These are phyloP conservation scores for Drosophila mettleri DNA, from an alignment of 2,888 invertebrate species.

Conservation along the genomic window DNA sequence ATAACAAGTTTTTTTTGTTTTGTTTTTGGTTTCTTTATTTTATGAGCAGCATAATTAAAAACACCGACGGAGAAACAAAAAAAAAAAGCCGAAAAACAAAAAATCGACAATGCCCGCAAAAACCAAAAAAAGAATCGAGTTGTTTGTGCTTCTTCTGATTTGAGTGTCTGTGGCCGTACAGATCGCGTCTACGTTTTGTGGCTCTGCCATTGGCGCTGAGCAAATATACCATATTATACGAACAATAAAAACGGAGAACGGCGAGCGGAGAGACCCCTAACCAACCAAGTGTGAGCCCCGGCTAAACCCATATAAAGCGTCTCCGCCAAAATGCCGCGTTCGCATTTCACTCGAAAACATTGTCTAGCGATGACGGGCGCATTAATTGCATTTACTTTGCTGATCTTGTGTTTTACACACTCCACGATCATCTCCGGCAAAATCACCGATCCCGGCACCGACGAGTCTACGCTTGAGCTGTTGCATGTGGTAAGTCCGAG, in stretches of 20 bases:
- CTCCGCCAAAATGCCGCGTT: constrained; percentile 80
- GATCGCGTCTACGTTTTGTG: constrained; percentile 24
- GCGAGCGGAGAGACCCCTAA: constrained; percentile 18
- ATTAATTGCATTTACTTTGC: constrained; percentile 73
- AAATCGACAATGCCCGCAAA: constrained; percentile 18
- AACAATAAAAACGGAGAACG: constrained; percentile 25
- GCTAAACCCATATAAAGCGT: constrained; percentile 66
- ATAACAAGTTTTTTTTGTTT: constrained; percentile 31
- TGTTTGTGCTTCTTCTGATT: constrained; percentile 33
- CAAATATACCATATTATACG: constrained; percentile 18
- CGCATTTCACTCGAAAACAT: constrained; percentile 81
- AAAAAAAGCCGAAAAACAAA: not conserved
- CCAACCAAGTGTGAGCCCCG: constrained; percentile 19
- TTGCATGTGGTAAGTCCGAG: constrained; percentile 83
- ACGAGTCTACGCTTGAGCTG: constrained; percentile 81
- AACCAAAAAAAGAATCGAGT: constrained; percentile 32
- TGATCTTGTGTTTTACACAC: constrained; percentile 79
- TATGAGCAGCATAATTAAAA: constrained; percentile 57
- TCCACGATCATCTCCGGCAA: constrained; percentile 70
- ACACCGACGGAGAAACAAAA: constrained; percentile 19
- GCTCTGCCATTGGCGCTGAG: constrained; percentile 32
- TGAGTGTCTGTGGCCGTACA: constrained; percentile 25
- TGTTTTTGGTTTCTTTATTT: constrained; percentile 34
- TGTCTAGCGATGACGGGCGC: constrained; percentile 82
- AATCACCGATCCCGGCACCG: constrained; percentile 61